phyloP scores from a whole-genome alignment of 2,797 vertebrate genomes.

The Siniperca scherzeri region DNA sequence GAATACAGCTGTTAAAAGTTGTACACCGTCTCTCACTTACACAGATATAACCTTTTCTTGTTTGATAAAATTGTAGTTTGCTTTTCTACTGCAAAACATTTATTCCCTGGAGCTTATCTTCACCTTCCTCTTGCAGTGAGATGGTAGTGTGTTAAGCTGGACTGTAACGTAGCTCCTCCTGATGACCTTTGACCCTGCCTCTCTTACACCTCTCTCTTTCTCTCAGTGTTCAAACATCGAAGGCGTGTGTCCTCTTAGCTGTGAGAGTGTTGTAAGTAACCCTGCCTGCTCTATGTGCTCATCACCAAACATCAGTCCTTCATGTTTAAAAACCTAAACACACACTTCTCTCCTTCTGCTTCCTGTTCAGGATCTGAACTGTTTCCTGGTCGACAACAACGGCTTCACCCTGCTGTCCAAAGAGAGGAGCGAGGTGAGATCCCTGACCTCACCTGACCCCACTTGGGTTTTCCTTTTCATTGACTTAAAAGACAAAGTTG shows the following conservation, averaged over 20 bases:
- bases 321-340: neutral
- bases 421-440: slow-evolving; percentile 88
- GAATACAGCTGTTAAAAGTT: too few relatives aligned
- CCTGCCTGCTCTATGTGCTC: neutral
- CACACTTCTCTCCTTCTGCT: neutral
- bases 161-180: neutral
- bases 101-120: neutral
- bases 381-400: slow-evolving; percentile 94
- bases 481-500: too few relatives aligned
- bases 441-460: neutral
- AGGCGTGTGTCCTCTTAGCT: slow-evolving; percentile 90
- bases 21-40: too few relatives aligned
- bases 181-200: slow-evolving; percentile 4
- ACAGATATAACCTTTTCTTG: too few relatives aligned
- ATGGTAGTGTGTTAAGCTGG: too few relatives aligned
- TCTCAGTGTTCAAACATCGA: slow-evolving; percentile 89
- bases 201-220: neutral
- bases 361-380: slow-evolving; percentile 89
- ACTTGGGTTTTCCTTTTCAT: too few relatives aligned
- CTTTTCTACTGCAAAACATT: neutral
- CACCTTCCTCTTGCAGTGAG: neutral
- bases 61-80: too few relatives aligned
- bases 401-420: slow-evolving; percentile 93
- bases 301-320: neutral
- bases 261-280: slow-evolving; percentile 89